Conservation (phyloP, 1,140 invertebrate genomes). For the Cotesia chilonis region DNA sequence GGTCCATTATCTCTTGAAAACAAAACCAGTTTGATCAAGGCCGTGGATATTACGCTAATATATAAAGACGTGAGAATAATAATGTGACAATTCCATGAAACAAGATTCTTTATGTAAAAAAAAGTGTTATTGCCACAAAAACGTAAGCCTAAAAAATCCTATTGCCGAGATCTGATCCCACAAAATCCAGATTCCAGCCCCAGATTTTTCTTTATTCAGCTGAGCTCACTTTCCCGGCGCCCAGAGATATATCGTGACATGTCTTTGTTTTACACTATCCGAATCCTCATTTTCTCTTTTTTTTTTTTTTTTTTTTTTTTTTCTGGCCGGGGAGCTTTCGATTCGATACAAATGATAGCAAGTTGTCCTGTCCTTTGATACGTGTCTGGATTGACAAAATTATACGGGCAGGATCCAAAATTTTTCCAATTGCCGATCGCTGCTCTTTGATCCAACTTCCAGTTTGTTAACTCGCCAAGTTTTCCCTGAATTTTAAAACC, state of each 20-base stretch:
- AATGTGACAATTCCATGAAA: slow-evolving; percentile 1
- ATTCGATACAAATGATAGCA: too few species aligned
- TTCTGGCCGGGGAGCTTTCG: background rate
- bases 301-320: background rate
- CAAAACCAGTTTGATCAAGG: too few species aligned
- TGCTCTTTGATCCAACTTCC: too few species aligned
- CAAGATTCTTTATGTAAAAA: background rate
- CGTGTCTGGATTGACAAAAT: too few species aligned
- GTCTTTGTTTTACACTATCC: background rate
- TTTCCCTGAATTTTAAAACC: too few species aligned
- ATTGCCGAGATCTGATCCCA: slow-evolving; percentile 7
- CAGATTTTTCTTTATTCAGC: background rate
- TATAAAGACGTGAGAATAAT: background rate
- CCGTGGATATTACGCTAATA: too few species aligned
- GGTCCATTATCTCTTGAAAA: too few species aligned
- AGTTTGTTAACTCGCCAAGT: too few species aligned
- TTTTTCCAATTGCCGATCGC: too few species aligned
- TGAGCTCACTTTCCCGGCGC: background rate
- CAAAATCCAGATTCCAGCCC: background rate
- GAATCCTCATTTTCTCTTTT: background rate
- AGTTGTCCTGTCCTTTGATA: too few species aligned
- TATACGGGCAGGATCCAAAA: too few species aligned
- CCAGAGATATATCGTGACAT: slow-evolving; percentile 7
- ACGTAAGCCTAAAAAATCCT: slow-evolving; percentile 1
- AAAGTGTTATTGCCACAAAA: background rate